phyloP scores from a whole-genome alignment of 2,113 vertebrate species.

The Riparia riparia region DNA sequence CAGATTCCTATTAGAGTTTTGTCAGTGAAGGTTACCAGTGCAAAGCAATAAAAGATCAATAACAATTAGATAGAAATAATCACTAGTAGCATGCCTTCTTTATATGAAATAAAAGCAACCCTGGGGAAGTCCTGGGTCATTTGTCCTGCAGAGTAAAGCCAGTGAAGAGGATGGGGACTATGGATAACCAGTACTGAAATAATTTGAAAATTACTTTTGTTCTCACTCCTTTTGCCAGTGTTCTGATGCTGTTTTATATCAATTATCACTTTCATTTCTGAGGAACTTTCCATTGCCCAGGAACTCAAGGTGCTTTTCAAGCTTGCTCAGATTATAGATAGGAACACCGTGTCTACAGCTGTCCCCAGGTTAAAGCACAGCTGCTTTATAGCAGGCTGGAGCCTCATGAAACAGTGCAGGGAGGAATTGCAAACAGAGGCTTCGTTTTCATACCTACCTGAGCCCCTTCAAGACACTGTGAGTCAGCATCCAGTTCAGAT shows the following conservation, averaged over 20 bases:
- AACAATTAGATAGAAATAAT: conserved; percentile 55
- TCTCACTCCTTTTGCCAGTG: not conserved
- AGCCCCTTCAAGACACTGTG: not conserved
- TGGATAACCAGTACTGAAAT: not conserved
- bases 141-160: not conserved
- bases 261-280: conserved; percentile 5
- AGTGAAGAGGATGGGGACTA: not conserved
- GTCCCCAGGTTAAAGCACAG: not conserved
- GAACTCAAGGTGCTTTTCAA: conserved; percentile 63
- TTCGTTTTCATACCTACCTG: not conserved
- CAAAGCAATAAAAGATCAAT: conserved; percentile 52
- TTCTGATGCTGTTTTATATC: conserved; percentile 35
- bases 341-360: not conserved
- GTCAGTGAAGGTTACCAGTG: not conserved
- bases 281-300: not conserved
- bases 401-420: not conserved
- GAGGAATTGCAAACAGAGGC: not conserved
- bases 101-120: not conserved
- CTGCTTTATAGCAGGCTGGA: not conserved
- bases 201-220: not conserved
- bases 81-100: not conserved
- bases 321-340: not conserved
- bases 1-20: conserved; percentile 36
- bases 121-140: not conserved
- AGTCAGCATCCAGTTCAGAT: not conserved